Percentiles rank a stretch among this genome's conserved stretches.
Evolutionary conservation across 2,888 invertebrate species (phyloP).

Genomic region (Hyles lineata): DNA sequence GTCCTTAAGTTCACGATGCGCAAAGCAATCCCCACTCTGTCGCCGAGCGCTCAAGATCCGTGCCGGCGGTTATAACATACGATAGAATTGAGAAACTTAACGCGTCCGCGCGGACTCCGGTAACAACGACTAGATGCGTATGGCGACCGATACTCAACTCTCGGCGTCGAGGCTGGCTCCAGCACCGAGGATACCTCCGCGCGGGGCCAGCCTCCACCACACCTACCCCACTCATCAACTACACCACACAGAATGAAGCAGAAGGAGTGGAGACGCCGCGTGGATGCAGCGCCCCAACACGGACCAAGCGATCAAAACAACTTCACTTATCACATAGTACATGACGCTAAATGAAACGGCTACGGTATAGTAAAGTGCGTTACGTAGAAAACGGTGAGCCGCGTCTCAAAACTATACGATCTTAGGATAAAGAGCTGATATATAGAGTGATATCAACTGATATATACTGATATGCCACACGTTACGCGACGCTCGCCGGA

Average conservation of each 20-base stretch:
- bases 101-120: conserved; percentile 42
- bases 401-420: conserved; percentile 57
- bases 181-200: too few species aligned
- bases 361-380: not conserved
- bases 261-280: not conserved
- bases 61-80: too few species aligned
- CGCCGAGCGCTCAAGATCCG: too few species aligned
- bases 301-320: not conserved
- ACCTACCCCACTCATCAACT: not conserved
- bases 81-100: conserved; percentile 76
- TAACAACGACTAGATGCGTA: conserved; percentile 42
- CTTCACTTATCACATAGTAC: not conserved
- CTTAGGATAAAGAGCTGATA: conserved; percentile 37
- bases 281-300: not conserved
- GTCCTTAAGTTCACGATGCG: too few species aligned
- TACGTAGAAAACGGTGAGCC: conserved; percentile 54
- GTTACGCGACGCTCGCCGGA: conserved; percentile 9
- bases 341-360: conserved; percentile 17
- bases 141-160: conserved; percentile 9
- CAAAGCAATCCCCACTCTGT: too few species aligned
- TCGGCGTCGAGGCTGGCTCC: too few species aligned
- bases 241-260: not conserved
- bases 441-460: conserved; percentile 22
- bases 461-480: conserved; percentile 57
- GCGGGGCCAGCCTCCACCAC: not conserved